Conservation (phyloP, 2,888 invertebrate genomes). For the Charanyca ferruginea region DNA sequence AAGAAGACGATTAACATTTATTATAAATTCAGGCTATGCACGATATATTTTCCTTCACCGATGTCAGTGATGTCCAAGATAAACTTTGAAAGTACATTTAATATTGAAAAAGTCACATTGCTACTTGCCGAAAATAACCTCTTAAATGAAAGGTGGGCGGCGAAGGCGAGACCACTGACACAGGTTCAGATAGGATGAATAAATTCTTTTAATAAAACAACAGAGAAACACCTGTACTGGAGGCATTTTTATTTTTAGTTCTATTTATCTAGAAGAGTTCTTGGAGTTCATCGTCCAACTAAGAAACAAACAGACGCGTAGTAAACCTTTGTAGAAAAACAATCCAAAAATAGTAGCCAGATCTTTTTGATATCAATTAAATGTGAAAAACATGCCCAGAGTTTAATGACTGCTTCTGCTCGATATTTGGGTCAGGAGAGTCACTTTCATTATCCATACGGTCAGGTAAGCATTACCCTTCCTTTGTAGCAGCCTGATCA, state of each 20-base stretch:
- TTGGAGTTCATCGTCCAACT: slow-evolving; percentile 14
- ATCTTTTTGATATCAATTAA: slow-evolving; percentile 25
- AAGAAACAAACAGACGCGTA: slow-evolving; percentile 12
- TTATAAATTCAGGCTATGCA: no score
- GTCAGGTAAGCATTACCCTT: neutral
- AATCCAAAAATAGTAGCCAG: slow-evolving; percentile 22
- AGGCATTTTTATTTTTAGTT: slow-evolving; percentile 3
- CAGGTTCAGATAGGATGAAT: no score
- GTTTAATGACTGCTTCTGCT: slow-evolving; percentile 15
- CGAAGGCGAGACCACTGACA: no score
- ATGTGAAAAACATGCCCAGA: slow-evolving; percentile 15
- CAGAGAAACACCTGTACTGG: neutral
- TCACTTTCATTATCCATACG: neutral
- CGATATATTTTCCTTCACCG: no score
- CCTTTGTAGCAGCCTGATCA: neutral
- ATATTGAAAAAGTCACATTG: no score
- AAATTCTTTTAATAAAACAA: no score
- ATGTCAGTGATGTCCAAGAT: no score
- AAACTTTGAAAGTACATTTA: no score
- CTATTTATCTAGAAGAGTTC: neutral
- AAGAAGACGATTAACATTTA: no score
- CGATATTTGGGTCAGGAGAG: slow-evolving; percentile 2
- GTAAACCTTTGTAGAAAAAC: slow-evolving; percentile 37
- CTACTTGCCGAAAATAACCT: no score
- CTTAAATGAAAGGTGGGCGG: no score